Percentiles rank a stretch among this genome's conserved stretches.
Conservation (phyloP, 1,140 invertebrate species). For the Globodera rostochiensis region DNA sequence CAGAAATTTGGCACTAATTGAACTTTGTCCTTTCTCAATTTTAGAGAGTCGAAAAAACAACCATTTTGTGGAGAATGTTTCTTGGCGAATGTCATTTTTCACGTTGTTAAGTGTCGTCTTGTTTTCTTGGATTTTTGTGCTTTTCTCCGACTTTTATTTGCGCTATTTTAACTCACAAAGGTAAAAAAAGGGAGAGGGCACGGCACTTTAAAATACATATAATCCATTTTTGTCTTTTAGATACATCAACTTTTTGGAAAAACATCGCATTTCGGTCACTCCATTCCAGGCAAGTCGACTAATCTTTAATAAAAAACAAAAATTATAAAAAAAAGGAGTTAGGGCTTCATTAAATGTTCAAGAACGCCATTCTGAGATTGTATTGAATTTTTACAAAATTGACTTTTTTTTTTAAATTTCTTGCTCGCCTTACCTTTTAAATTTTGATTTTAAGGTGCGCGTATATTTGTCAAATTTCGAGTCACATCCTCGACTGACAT, state of each 20-base stretch:
- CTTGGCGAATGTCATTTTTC: constrained; percentile 30
- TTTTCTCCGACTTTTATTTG: constrained; percentile 35
- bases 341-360: no score
- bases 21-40: no score
- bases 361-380: no score
- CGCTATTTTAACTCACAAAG: constrained; percentile 35
- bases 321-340: neutral
- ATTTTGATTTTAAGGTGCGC: constrained; percentile 30
- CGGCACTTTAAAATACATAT: no score
- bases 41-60: no score
- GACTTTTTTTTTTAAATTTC: no score
- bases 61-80: neutral
- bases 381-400: no score
- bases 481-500: constrained; percentile 1
- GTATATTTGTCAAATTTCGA: constrained; percentile 32
- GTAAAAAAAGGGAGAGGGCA: neutral
- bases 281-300: constrained; percentile 30
- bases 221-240: neutral
- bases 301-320: constrained; percentile 10
- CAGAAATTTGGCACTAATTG: no score
- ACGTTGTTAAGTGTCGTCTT: constrained; percentile 39
- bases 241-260: constrained; percentile 38
- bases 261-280: constrained; percentile 33
- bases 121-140: constrained; percentile 38
- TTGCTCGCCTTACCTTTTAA: neutral